These are phyloP conservation scores for Sisyra terminalis DNA, from an alignment of 2,888 invertebrate species.

Conservation along the genomic window DNA sequence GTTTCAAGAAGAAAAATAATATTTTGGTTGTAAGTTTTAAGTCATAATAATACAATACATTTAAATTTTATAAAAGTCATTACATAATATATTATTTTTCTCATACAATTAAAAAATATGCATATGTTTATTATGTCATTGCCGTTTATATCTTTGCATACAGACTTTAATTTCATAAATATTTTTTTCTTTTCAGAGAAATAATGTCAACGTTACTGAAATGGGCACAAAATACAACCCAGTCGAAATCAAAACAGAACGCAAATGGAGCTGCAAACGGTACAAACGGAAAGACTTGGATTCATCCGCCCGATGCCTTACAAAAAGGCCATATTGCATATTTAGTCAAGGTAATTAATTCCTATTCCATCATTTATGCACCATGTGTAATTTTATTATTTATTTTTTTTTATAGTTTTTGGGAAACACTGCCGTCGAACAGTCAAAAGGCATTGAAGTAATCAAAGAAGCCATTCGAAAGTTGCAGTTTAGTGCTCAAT, in stretches of 20 bases:
- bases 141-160: too few relatives aligned
- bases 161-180: too few relatives aligned
- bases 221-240: constrained; percentile 29
- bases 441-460: constrained; percentile 94
- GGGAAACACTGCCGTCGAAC: constrained; percentile 87
- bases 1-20: too few relatives aligned
- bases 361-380: not conserved
- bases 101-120: too few relatives aligned
- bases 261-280: constrained; percentile 18
- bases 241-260: constrained; percentile 12
- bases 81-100: too few relatives aligned
- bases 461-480: constrained; percentile 96
- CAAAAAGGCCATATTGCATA: constrained; percentile 93
- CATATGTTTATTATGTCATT: too few relatives aligned
- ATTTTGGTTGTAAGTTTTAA: too few relatives aligned
- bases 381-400: not conserved
- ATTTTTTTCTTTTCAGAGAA: too few relatives aligned
- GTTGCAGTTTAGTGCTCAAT: constrained; percentile 82
- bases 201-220: constrained; percentile 26
- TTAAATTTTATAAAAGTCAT: too few relatives aligned
- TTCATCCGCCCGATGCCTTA: constrained; percentile 85
- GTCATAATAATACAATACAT: too few relatives aligned
- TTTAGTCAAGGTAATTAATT: constrained; percentile 71
- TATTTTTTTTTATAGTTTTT: constrained; percentile 49
- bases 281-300: constrained; percentile 51